These are phyloP conservation scores for Haplochromis burtoni DNA, from an alignment of 2,113 vertebrate species.

Conservation along the genomic window DNA sequence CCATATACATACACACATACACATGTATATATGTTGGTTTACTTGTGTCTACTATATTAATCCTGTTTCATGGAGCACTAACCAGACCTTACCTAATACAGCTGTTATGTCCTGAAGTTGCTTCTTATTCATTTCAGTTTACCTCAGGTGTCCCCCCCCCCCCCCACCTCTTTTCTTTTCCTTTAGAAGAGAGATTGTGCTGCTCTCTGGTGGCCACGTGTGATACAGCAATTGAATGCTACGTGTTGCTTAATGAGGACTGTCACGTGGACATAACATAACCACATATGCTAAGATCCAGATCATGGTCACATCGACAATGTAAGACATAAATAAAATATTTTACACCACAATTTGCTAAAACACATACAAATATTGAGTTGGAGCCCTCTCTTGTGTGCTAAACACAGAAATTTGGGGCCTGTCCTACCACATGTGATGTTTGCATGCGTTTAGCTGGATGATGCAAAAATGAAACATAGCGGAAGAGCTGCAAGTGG, in stretches of 20 bases:
- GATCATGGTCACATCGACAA: background rate
- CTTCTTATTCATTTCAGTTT: background rate
- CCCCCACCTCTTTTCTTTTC: background rate
- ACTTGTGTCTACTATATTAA: background rate
- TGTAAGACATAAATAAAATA: background rate
- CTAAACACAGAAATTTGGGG: background rate
- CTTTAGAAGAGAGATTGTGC: background rate
- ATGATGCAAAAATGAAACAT: background rate
- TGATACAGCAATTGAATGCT: background rate
- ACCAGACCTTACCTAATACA: background rate
- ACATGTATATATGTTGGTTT: background rate
- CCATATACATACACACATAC: background rate
- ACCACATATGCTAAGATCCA: background rate
- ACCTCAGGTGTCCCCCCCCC: background rate
- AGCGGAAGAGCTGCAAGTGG: background rate
- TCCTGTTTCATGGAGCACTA: background rate
- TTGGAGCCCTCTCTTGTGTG: accelerated
- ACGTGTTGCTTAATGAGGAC: background rate
- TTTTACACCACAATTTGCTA: background rate
- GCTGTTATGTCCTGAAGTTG: background rate
- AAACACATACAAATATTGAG: background rate
- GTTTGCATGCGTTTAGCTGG: background rate
- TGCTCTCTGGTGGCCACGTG: slow-evolving; percentile 14
- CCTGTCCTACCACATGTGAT: background rate
- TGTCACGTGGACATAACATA: background rate